phyloP scores from a whole-genome alignment of 1,140 invertebrate genomes.

The Drosophila neocordata region DNA sequence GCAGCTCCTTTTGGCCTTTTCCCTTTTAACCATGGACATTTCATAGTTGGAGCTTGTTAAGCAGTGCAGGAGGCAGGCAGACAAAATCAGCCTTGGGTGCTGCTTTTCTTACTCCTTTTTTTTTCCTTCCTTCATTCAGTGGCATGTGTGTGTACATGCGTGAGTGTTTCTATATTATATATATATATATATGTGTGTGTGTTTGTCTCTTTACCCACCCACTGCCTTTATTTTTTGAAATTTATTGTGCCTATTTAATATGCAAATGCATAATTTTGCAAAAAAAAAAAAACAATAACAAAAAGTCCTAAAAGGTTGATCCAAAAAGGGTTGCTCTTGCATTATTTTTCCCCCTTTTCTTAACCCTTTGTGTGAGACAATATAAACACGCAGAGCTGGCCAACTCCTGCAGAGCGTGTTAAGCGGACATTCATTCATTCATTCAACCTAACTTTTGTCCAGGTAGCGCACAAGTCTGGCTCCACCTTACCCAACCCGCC shows the following conservation, averaged over 20 bases:
- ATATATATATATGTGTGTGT: background rate
- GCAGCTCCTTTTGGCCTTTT: conserved; percentile 33
- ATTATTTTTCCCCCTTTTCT: conserved; percentile 32
- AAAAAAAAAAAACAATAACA: conserved; percentile 21
- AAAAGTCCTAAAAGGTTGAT: conserved; percentile 25
- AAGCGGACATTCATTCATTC: conserved; percentile 72
- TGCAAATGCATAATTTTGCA: conserved; percentile 79
- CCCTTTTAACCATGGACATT: conserved; percentile 21
- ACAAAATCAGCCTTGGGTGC: conserved; percentile 32
- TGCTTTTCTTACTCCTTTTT: too few relatives aligned
- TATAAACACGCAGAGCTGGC: conserved; percentile 59
- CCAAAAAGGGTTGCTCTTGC: conserved; percentile 37
- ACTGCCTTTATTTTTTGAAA: conserved; percentile 19
- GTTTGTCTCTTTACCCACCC: conserved; percentile 1
- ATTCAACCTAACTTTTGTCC: conserved; percentile 29
- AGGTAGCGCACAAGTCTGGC: conserved; percentile 28
- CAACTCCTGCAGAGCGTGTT: conserved; percentile 52
- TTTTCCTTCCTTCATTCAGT: conserved; percentile 47
- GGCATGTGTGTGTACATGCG: conserved; percentile 9
- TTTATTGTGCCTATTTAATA: conserved; percentile 72
- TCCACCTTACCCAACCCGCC: conserved; percentile 40
- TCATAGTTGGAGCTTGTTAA: conserved; percentile 43
- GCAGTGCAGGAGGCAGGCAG: conserved; percentile 18
- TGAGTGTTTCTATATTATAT: background rate
- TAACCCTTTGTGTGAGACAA: conserved; percentile 71